phyloP scores from a whole-genome alignment of 2,113 vertebrate species.

The Puffinus mauretanicus region DNA sequence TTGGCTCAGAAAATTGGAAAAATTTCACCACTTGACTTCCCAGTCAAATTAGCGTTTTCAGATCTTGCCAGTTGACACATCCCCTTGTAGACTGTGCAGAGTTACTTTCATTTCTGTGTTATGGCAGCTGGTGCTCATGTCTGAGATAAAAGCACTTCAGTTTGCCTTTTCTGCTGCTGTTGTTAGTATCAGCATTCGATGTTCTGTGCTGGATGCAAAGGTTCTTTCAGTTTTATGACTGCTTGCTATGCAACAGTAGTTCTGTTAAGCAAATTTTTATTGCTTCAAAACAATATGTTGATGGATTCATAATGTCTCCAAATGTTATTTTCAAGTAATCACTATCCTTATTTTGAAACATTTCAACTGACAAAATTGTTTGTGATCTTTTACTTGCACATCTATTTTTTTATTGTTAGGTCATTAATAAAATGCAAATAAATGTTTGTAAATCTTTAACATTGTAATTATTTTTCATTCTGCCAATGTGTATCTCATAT shows the following conservation, averaged over 20 bases:
- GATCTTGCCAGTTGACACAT: not conserved
- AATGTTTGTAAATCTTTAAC: not conserved
- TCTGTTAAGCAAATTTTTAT: not conserved
- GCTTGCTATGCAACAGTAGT: not conserved
- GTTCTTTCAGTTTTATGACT: not conserved
- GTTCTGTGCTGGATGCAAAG: not conserved
- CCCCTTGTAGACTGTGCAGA: not conserved
- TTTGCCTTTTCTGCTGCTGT: not conserved
- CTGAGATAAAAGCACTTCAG: not conserved
- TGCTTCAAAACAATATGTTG: not conserved
- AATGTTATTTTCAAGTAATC: not conserved
- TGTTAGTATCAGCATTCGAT: not conserved
- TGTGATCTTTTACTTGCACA: not conserved
- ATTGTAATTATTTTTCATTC: not conserved
- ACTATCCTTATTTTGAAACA: not conserved
- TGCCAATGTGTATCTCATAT: not conserved
- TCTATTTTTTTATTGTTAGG: not conserved
- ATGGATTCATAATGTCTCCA: not conserved
- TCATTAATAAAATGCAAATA: not conserved
- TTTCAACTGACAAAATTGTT: not conserved
- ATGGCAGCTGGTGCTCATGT: not conserved
- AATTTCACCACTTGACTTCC: not conserved
- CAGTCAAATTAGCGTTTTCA: not conserved
- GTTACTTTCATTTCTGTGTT: not conserved
- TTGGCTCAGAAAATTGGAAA: not conserved